Conservation (phyloP, 2,797 vertebrate species). For the Falco peregrinus region DNA sequence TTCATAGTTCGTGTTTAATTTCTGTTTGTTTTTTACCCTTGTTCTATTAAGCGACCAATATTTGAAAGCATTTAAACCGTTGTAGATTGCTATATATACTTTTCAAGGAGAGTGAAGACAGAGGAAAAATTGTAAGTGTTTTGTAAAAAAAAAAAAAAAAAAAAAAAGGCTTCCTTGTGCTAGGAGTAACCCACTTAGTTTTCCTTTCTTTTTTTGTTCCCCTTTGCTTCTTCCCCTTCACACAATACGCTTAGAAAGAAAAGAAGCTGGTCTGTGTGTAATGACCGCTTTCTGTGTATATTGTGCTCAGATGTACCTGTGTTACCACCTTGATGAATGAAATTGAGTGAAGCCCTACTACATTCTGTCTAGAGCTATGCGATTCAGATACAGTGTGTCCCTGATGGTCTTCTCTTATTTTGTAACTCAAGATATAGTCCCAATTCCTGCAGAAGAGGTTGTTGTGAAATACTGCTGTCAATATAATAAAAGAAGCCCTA, state of each 20-base stretch:
- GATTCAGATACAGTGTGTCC: background rate
- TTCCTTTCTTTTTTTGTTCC: background rate
- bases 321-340: conserved; percentile 78
- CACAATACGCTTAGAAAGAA: conserved; percentile 17
- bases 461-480: conserved; percentile 25
- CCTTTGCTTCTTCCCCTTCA: background rate
- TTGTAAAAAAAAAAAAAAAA: background rate
- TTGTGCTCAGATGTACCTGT: conserved; percentile 65
- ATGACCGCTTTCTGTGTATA: conserved; percentile 39
- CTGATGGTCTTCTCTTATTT: background rate
- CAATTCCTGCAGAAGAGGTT: conserved; percentile 12
- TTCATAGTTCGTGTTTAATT: background rate
- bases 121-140: conserved; percentile 41
- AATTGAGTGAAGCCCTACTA: conserved; percentile 74
- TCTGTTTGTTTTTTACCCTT: background rate
- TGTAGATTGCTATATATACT: conserved; percentile 57
- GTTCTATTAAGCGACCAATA: background rate
- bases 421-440: background rate
- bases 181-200: conserved; percentile 3
- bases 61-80: conserved; percentile 29
- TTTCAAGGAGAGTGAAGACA: conserved; percentile 44
- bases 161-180: background rate
- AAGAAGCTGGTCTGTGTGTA: conserved; percentile 20
- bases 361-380: conserved; percentile 41
- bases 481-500: background rate